Conservation (phyloP, 2,113 vertebrate genomes). For the Mastomys coucha region DNA sequence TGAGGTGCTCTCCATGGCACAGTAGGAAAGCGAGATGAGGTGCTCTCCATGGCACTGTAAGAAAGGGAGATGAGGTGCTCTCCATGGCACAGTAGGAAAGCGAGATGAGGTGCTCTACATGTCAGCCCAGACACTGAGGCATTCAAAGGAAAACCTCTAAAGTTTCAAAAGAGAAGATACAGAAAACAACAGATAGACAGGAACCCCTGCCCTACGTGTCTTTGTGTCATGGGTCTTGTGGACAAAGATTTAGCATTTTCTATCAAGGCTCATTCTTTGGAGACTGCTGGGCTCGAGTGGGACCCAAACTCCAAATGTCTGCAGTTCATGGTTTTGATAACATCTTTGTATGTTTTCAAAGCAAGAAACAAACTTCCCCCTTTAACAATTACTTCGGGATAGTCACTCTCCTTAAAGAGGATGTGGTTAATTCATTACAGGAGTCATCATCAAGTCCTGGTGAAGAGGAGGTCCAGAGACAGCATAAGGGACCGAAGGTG, state of each 20-base stretch:
- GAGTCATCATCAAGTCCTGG: not conserved
- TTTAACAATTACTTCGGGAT: slow-evolving; percentile 1
- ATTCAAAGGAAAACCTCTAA: not conserved
- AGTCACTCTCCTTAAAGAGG: slow-evolving; percentile 2
- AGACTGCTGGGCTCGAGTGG: not conserved
- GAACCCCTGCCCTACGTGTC: no score
- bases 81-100: not conserved
- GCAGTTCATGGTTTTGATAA: not conserved
- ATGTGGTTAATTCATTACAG: not conserved
- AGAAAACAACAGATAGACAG: not conserved
- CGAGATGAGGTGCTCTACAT: not conserved
- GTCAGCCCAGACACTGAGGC: not conserved
- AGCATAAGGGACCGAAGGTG: not conserved
- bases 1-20: not conserved
- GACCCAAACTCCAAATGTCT: not conserved
- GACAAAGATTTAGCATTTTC: not conserved
- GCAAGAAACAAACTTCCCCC: not conserved
- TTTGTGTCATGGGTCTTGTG: not conserved
- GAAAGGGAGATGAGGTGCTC: not conserved
- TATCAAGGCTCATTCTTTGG: not conserved
- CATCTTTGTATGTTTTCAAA: not conserved
- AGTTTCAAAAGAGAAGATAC: not conserved
- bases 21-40: not conserved
- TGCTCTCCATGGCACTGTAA: not conserved
- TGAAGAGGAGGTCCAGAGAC: not conserved